These are phyloP conservation scores for Cylas formicarius DNA, from an alignment of 1,140 invertebrate genomes.

Conservation along the genomic window DNA sequence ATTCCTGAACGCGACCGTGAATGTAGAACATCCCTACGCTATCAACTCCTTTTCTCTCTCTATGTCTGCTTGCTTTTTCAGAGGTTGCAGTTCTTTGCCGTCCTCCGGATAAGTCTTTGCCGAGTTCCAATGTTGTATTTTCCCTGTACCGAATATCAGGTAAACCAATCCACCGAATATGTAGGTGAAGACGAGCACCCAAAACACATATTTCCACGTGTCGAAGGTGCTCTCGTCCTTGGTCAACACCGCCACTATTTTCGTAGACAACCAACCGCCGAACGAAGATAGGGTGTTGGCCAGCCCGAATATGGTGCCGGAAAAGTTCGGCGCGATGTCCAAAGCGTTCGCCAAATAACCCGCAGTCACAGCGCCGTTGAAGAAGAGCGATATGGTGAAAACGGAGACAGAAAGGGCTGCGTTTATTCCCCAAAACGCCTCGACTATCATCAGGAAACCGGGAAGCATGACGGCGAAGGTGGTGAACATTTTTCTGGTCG, in stretches of 20 bases:
- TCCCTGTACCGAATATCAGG: slow-evolving; percentile 60
- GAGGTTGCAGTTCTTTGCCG: slow-evolving; percentile 41
- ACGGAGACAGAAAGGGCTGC: slow-evolving; percentile 62
- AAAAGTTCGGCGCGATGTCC: slow-evolving; percentile 85
- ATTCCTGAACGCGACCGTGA: too few relatives aligned
- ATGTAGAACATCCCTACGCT: too few relatives aligned
- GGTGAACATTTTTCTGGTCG: slow-evolving; percentile 62
- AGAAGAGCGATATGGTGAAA: slow-evolving; percentile 68
- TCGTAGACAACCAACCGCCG: slow-evolving; percentile 78
- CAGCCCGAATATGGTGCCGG: slow-evolving; percentile 84
- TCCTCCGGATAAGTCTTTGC: slow-evolving; percentile 23
- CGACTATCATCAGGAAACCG: slow-evolving; percentile 61
- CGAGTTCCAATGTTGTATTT: slow-evolving; percentile 62
- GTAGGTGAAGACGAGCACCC: slow-evolving; percentile 69
- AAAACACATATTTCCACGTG: slow-evolving; percentile 81
- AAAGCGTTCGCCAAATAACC: slow-evolving; percentile 83
- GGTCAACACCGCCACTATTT: slow-evolving; percentile 77
- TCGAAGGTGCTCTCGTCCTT: slow-evolving; percentile 63
- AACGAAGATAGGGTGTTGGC: slow-evolving; percentile 84
- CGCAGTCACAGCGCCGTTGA: slow-evolving; percentile 78
- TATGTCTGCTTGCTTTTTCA: slow-evolving; percentile 35
- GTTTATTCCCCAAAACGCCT: slow-evolving; percentile 62
- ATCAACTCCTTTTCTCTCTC: slow-evolving; percentile 33
- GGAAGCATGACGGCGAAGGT: slow-evolving; percentile 54
- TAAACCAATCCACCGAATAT: slow-evolving; percentile 61